phyloP scores from a whole-genome alignment of 2,888 invertebrate species.

The Aleiodes testaceus region DNA sequence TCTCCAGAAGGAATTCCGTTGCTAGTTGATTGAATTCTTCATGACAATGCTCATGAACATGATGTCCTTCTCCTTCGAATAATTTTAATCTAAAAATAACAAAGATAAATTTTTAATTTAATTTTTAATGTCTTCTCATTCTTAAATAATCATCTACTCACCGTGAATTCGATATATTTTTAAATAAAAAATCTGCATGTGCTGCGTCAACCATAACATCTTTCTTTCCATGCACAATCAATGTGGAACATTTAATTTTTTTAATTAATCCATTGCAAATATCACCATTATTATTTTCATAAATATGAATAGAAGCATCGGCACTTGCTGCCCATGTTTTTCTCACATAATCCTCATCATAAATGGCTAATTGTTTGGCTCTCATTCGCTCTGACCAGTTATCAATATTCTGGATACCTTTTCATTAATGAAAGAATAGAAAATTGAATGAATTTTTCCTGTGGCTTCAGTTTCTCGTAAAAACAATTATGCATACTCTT shows the following conservation, averaged over 20 bases:
- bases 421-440: constrained; percentile 50
- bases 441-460: too few species aligned
- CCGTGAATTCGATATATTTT: constrained; percentile 81
- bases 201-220: constrained; percentile 85
- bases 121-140: too few species aligned
- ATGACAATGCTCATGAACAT: constrained; percentile 77
- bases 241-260: constrained; percentile 82
- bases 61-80: constrained; percentile 90
- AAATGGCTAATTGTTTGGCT: constrained; percentile 81
- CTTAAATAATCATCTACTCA: constrained; percentile 67
- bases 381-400: constrained; percentile 88
- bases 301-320: constrained; percentile 78
- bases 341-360: constrained; percentile 82
- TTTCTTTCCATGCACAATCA: constrained; percentile 88
- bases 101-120: too few species aligned
- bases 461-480: too few species aligned
- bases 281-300: constrained; percentile 79
- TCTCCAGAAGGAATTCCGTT: too few species aligned
- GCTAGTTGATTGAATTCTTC: too few species aligned
- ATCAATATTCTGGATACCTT: constrained; percentile 81
- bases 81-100: constrained; percentile 78
- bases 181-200: constrained; percentile 82
- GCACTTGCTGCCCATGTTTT: constrained; percentile 84
- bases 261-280: constrained; percentile 80
- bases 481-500: constrained; percentile 74